A percentile compares a stretch with the other conserved stretches of the same genome.
These are phyloP conservation scores for Tetrao urogallus DNA, from an alignment of 2,113 vertebrate genomes.

Conservation along the genomic window DNA sequence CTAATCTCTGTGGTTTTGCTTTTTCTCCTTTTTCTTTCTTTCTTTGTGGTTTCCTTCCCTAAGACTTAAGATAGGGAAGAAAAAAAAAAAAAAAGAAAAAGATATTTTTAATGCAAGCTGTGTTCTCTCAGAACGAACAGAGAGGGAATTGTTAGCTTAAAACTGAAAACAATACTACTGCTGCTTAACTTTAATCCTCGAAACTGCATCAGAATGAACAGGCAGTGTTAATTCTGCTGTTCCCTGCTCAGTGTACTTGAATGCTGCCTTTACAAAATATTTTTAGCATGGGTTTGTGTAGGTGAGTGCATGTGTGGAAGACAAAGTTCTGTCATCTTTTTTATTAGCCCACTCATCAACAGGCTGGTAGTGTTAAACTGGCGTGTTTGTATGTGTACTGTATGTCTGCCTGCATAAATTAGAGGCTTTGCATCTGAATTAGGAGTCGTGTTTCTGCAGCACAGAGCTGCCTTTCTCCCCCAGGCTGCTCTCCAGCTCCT, in stretches of 20 bases:
- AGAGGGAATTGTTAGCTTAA: not conserved
- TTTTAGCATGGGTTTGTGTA: constrained; percentile 61
- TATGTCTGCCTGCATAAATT: constrained; percentile 52
- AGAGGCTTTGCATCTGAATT: constrained; percentile 29
- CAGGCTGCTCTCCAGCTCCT: not conserved
- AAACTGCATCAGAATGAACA: constrained; percentile 13
- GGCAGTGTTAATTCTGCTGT: not conserved
- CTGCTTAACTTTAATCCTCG: constrained; percentile 43
- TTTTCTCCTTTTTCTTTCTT: constrained; percentile 6
- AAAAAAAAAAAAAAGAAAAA: not conserved
- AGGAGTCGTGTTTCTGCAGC: not conserved
- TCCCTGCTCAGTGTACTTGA: not conserved
- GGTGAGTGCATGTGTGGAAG: constrained; percentile 47
- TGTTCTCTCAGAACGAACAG: constrained; percentile 5
- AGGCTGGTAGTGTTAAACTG: not conserved
- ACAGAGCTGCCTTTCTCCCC: constrained; percentile 45
- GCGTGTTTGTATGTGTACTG: constrained; percentile 32
- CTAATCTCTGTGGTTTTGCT: not conserved
- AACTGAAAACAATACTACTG: constrained; percentile 19
- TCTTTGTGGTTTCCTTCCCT: not conserved
- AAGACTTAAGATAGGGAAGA: not conserved
- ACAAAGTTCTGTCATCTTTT: constrained; percentile 35
- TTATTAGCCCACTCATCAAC: constrained; percentile 38
- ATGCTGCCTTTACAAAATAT: constrained; percentile 32
- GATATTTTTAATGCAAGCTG: not conserved